Evolutionary conservation across 2,113 vertebrate genomes (phyloP).

Genomic region (Clarias batrachus): DNA sequence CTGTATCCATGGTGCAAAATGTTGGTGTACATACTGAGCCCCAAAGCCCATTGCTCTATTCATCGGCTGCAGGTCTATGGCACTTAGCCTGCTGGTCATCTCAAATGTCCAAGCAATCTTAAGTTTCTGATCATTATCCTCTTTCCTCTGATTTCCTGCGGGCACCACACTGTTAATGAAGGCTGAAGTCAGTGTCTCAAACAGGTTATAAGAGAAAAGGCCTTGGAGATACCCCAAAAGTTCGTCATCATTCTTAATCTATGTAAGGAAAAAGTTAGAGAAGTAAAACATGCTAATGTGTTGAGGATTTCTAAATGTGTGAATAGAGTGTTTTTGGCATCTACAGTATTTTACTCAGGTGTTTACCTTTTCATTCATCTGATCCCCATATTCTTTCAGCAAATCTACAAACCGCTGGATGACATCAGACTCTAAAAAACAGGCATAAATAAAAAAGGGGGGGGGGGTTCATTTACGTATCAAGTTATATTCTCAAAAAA

Average conservation of each 20-base stretch:
- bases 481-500: background rate
- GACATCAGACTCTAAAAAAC: constrained; percentile 5
- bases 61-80: constrained; percentile 49
- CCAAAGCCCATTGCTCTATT: constrained; percentile 55
- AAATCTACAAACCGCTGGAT: constrained; percentile 50
- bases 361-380: constrained; percentile 49
- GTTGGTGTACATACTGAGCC: constrained; percentile 48
- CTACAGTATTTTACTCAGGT: background rate
- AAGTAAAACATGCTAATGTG: background rate
- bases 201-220: constrained; percentile 43
- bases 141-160: background rate
- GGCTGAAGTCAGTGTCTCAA: constrained; percentile 43
- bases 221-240: constrained; percentile 35
- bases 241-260: constrained; percentile 43
- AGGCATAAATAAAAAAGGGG: background rate
- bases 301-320: background rate
- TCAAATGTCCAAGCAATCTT: constrained; percentile 56
- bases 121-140: constrained; percentile 23
- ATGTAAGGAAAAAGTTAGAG: background rate
- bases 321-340: background rate
- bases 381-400: constrained; percentile 50
- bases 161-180: constrained; percentile 24
- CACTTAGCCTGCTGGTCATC: constrained; percentile 52
- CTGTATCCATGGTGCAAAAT: constrained; percentile 55
- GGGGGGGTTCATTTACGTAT: background rate